A percentile compares a stretch with the other conserved stretches of the same genome.
Evolutionary conservation across 2,888 invertebrate genomes (phyloP).

Genomic region (Branchellion lobata): DNA sequence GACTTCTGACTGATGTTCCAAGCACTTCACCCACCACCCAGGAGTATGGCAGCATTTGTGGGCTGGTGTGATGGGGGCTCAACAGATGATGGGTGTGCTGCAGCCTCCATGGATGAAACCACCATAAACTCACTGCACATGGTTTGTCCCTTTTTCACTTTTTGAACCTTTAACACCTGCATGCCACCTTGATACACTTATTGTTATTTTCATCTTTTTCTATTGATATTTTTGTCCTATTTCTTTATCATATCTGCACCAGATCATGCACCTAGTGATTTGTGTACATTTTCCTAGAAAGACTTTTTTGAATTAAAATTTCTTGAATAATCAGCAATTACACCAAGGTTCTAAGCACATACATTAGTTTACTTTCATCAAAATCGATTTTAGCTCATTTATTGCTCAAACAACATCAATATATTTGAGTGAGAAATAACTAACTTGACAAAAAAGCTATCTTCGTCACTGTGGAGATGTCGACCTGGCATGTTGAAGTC

Average conservation of each 20-base stretch:
- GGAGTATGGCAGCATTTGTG: slow-evolving; percentile 95
- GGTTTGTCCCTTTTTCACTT: no score
- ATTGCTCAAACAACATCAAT: no score
- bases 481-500: no score
- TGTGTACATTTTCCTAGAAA: background rate
- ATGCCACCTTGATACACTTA: background rate
- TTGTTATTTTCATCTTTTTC: background rate
- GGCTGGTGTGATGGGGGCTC: slow-evolving; percentile 98
- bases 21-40: slow-evolving; percentile 47
- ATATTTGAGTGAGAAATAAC: no score
- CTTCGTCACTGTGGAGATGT: no score
- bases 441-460: no score
- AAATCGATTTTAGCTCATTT: no score
- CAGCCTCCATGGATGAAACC: slow-evolving; percentile 93
- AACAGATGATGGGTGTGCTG: slow-evolving; percentile 92
- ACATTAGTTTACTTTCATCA: no score
- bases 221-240: no score
- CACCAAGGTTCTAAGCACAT: no score
- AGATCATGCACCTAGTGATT: background rate
- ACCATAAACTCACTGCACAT: slow-evolving; percentile 95
- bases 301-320: no score
- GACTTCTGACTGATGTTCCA: background rate
- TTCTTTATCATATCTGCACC: background rate
- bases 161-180: background rate
- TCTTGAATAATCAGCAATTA: no score